These are phyloP conservation scores for Neelides sp. DNA, from an alignment of 1,140 invertebrate genomes.

Conservation along the genomic window DNA sequence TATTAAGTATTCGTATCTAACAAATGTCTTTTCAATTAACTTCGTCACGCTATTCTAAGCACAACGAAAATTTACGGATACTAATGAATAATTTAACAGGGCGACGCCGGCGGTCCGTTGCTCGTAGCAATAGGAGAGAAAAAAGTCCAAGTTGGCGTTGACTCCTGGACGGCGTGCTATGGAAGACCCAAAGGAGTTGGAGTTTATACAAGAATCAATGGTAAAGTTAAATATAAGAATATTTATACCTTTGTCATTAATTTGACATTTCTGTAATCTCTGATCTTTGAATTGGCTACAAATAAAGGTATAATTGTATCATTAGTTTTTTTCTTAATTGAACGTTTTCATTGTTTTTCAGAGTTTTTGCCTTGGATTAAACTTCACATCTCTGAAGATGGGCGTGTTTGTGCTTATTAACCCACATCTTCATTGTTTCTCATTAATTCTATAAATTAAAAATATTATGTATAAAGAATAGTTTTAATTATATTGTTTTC, in stretches of 20 bases:
- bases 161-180: constrained; percentile 26
- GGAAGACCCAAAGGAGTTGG: constrained; percentile 20
- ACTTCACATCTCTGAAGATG: constrained; percentile 22
- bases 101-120: constrained; percentile 19
- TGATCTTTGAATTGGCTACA: background rate
- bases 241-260: background rate
- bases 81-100: constrained; percentile 10
- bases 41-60: too few relatives aligned
- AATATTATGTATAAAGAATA: background rate
- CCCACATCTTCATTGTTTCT: background rate
- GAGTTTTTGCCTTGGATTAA: constrained; percentile 22
- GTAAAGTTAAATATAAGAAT: too few relatives aligned
- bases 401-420: constrained; percentile 15
- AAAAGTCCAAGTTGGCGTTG: constrained; percentile 21
- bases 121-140: constrained; percentile 7
- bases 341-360: constrained; percentile 1
- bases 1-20: too few relatives aligned
- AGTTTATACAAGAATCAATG: constrained; percentile 16
- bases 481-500: background rate
- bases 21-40: too few relatives aligned
- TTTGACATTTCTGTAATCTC: background rate
- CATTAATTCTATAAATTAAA: background rate
- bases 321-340: background rate
- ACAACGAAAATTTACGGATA: too few relatives aligned
- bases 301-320: background rate